phyloP scores from a whole-genome alignment of 2,888 invertebrate genomes.

The Mesoligia furuncula region DNA sequence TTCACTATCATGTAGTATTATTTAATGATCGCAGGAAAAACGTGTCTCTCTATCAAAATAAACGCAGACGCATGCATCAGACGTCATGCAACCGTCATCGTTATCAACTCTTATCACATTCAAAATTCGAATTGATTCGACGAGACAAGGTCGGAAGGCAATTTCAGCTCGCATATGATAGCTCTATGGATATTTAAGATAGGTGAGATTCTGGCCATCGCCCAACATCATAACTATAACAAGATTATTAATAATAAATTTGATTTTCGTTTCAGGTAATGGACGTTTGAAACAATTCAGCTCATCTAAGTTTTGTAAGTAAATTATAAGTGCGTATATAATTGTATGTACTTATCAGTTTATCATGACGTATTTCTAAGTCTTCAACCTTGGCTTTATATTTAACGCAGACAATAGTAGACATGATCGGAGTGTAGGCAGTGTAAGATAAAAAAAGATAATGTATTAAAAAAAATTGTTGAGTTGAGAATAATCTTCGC shows the following conservation, averaged over 20 bases:
- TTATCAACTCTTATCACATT: constrained; percentile 11
- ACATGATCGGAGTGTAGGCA: background rate
- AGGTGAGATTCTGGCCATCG: constrained; percentile 47
- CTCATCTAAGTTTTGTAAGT: constrained; percentile 46
- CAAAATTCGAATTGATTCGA: constrained; percentile 27
- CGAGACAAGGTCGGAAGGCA: constrained; percentile 44
- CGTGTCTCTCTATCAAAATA: constrained; percentile 6
- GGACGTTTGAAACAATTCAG: constrained; percentile 37
- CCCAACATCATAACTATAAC: constrained; percentile 50
- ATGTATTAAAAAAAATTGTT: background rate
- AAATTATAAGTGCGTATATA: constrained; percentile 21
- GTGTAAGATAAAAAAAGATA: background rate
- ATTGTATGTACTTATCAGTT: constrained; percentile 1
- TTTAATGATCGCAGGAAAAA: background rate
- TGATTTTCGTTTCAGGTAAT: constrained; percentile 68
- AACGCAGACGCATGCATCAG: background rate
- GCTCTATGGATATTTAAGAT: constrained; percentile 43
- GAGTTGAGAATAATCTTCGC: background rate
- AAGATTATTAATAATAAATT: constrained; percentile 47
- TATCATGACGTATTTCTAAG: background rate
- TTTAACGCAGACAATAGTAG: background rate
- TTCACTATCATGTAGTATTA: background rate
- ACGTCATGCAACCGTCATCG: constrained; percentile 8
- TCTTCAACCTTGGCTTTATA: background rate
- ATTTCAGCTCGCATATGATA: constrained; percentile 45